phyloP scores from a whole-genome alignment of 2,888 invertebrate genomes.

The Tenthredo distinguenda region DNA sequence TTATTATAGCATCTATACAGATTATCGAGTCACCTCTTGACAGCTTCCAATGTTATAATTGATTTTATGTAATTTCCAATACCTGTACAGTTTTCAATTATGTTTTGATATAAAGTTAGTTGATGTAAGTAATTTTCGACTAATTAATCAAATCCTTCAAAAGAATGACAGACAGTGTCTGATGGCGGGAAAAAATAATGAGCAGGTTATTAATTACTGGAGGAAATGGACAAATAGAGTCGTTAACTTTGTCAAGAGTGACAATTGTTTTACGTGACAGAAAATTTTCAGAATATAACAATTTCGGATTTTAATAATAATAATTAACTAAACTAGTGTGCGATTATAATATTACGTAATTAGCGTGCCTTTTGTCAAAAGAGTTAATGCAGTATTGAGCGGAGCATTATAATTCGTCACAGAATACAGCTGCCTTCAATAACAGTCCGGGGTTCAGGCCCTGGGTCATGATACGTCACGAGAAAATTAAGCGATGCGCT shows the following conservation, averaged over 20 bases:
- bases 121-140: background rate
- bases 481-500: conserved; percentile 32
- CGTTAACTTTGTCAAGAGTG: background rate
- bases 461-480: conserved; percentile 2
- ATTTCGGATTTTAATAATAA: background rate
- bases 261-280: conserved; percentile 3
- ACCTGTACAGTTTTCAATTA: background rate
- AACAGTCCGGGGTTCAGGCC: background rate
- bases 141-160: background rate
- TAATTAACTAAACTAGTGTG: conserved; percentile 8
- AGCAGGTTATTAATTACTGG: background rate
- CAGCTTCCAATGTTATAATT: background rate
- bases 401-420: conserved; percentile 28
- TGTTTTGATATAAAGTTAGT: background rate
- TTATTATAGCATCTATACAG: background rate
- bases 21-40: background rate
- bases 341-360: conserved; percentile 23
- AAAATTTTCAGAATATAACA: background rate
- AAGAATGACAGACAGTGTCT: background rate
- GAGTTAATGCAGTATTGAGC: conserved; percentile 1
- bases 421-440: conserved; percentile 21
- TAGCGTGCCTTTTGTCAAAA: conserved; percentile 35
- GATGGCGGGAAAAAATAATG: background rate
- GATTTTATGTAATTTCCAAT: background rate
- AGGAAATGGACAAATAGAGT: background rate